These are phyloP conservation scores for Trichogramma dendrolimi DNA, from an alignment of 2,888 invertebrate species.

Conservation along the genomic window DNA sequence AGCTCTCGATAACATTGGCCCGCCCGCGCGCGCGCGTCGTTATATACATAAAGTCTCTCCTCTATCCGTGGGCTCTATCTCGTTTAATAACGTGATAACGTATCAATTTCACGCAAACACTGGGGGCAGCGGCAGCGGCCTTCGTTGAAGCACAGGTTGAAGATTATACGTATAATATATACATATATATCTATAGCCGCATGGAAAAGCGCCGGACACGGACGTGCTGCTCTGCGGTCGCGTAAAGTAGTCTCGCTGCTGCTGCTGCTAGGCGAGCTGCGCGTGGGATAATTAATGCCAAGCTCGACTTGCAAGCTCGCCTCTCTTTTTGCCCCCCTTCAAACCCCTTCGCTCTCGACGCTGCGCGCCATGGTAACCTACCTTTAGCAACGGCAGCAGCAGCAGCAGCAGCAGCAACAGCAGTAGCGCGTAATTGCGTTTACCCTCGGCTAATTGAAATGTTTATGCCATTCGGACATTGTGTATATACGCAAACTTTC, in stretches of 20 bases:
- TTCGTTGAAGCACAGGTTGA: slow-evolving; percentile 31
- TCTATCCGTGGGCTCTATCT: slow-evolving; percentile 37
- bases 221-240: slow-evolving; percentile 30
- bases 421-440: slow-evolving; percentile 40
- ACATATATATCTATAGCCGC: neutral
- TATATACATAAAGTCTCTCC: slow-evolving; percentile 12
- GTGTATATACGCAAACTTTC: neutral
- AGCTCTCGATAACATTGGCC: too few species aligned
- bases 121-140: slow-evolving; percentile 38
- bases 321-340: neutral
- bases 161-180: slow-evolving; percentile 12
- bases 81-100: slow-evolving; percentile 45
- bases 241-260: slow-evolving; percentile 41
- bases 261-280: neutral
- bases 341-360: slow-evolving; percentile 7
- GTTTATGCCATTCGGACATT: slow-evolving; percentile 36
- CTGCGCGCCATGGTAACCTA: too few species aligned
- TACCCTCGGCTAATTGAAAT: slow-evolving; percentile 42
- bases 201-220: slow-evolving; percentile 26
- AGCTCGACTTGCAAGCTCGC: slow-evolving; percentile 32
- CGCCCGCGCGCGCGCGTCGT: neutral
- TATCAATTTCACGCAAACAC: slow-evolving; percentile 47
- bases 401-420: too few species aligned
- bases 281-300: slow-evolving; percentile 46
- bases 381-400: too few species aligned